phyloP scores from a whole-genome alignment of 2,113 vertebrate genomes.

The Pollimyrus isidori region DNA sequence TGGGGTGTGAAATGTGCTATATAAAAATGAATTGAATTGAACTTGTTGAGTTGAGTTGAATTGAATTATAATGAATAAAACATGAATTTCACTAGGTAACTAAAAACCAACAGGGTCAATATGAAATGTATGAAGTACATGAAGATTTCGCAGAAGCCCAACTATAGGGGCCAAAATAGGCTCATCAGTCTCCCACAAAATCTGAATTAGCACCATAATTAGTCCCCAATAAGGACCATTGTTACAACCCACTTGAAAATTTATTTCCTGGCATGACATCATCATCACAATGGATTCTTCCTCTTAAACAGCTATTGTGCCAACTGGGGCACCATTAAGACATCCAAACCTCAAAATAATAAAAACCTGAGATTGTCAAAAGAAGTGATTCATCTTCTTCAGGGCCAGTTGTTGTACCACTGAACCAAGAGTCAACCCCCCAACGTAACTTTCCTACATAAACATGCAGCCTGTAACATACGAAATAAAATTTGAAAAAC shows the following conservation, averaged over 20 bases:
- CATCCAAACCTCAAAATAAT: not conserved
- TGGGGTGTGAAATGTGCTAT: not conserved
- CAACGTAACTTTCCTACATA: not conserved
- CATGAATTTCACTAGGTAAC: not conserved
- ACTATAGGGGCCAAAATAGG: constrained; percentile 12
- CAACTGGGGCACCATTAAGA: constrained; percentile 28
- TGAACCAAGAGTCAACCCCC: not conserved
- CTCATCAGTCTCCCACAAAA: constrained; percentile 43
- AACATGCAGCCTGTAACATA: not conserved
- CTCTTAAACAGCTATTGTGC: not conserved
- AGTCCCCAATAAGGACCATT: constrained; percentile 38
- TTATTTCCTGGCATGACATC: not conserved
- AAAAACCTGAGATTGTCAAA: not conserved
- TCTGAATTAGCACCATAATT: constrained; percentile 50
- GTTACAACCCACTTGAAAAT: not conserved
- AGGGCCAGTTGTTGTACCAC: not conserved
- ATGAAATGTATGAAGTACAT: not conserved
- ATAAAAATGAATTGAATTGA: not conserved
- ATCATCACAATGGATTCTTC: not conserved
- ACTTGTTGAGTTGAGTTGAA: not conserved
- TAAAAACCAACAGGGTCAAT: not conserved
- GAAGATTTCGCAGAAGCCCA: not conserved
- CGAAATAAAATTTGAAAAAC: not conserved
- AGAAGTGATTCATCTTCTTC: not conserved
- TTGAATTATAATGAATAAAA: not conserved